Evolutionary conservation across 2,113 vertebrate species (phyloP).

Genomic region (Chaenocephalus aceratus): DNA sequence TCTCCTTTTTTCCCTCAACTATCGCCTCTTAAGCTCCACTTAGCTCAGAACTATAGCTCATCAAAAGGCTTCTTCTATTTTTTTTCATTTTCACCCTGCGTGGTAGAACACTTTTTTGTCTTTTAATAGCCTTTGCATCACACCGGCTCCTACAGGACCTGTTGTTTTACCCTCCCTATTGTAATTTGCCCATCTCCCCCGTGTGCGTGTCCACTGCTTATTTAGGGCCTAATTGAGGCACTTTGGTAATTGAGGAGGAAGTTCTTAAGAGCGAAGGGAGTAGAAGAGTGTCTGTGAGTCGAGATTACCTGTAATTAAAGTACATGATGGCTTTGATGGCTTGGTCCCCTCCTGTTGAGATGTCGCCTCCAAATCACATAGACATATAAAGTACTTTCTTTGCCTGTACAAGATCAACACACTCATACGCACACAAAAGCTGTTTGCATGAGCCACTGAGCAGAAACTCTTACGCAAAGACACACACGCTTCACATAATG

Average conservation of each 20-base stretch:
- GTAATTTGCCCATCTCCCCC: slow-evolving; percentile 79
- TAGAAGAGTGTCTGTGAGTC: slow-evolving; percentile 70
- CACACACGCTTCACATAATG: not conserved
- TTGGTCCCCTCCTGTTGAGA: slow-evolving; percentile 78
- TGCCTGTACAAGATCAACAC: slow-evolving; percentile 29
- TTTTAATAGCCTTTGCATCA: slow-evolving; percentile 80
- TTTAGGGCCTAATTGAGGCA: slow-evolving; percentile 84
- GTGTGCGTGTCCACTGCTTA: slow-evolving; percentile 71
- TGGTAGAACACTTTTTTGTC: slow-evolving; percentile 77
- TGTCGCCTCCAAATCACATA: slow-evolving; percentile 67
- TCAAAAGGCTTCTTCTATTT: slow-evolving; percentile 64
- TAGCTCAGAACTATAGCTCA: slow-evolving; percentile 67
- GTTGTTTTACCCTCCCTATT: slow-evolving; percentile 80
- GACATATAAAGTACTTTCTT: slow-evolving; percentile 56
- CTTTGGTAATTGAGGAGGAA: slow-evolving; percentile 85
- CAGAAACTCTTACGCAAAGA: not conserved
- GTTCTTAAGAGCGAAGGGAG: slow-evolving; percentile 78
- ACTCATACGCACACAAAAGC: not conserved
- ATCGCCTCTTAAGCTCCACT: slow-evolving; percentile 75
- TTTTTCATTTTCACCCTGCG: slow-evolving; percentile 71
- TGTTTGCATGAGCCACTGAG: slow-evolving; percentile 9
- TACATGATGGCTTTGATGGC: slow-evolving; percentile 85
- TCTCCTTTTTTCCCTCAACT: slow-evolving; percentile 65
- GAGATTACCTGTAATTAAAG: slow-evolving; percentile 88
- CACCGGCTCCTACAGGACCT: slow-evolving; percentile 64